phyloP scores from a whole-genome alignment of 1,140 invertebrate species.

The Scaptodrosophila lebanonensis region DNA sequence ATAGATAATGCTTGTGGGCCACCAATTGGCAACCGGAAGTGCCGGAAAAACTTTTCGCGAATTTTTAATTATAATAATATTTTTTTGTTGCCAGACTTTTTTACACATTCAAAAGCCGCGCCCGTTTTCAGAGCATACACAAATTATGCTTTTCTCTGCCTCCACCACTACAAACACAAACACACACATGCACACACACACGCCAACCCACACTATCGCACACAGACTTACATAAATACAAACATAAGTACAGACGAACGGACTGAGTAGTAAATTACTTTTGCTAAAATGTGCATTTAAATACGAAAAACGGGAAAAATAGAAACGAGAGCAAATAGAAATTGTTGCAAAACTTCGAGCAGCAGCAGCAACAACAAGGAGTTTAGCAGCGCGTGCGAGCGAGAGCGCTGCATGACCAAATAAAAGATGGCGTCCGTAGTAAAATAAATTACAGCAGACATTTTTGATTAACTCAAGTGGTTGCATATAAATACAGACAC shows the following conservation, averaged over 20 bases:
- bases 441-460: constrained; percentile 76
- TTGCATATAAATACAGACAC: constrained; percentile 59
- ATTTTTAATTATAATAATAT: constrained; percentile 68
- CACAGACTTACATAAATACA: too few relatives aligned
- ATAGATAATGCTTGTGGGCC: constrained; percentile 1
- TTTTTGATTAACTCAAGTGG: constrained; percentile 76
- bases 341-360: constrained; percentile 23
- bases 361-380: background rate
- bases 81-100: too few relatives aligned
- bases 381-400: background rate
- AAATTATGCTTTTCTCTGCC: too few relatives aligned
- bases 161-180: too few relatives aligned
- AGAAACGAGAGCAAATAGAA: constrained; percentile 6
- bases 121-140: too few relatives aligned
- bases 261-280: constrained; percentile 31
- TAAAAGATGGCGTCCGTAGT: constrained; percentile 70
- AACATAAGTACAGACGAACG: constrained; percentile 19
- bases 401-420: constrained; percentile 28
- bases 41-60: constrained; percentile 33
- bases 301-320: constrained; percentile 16
- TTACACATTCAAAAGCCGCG: too few relatives aligned
- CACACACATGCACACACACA: too few relatives aligned
- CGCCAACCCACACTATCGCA: too few relatives aligned
- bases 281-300: constrained; percentile 41
- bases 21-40: constrained; percentile 21